Percentiles rank a stretch among this genome's conserved stretches.
Evolutionary conservation across 1,140 invertebrate genomes (phyloP).

Genomic region (Colletes gigas): DNA sequence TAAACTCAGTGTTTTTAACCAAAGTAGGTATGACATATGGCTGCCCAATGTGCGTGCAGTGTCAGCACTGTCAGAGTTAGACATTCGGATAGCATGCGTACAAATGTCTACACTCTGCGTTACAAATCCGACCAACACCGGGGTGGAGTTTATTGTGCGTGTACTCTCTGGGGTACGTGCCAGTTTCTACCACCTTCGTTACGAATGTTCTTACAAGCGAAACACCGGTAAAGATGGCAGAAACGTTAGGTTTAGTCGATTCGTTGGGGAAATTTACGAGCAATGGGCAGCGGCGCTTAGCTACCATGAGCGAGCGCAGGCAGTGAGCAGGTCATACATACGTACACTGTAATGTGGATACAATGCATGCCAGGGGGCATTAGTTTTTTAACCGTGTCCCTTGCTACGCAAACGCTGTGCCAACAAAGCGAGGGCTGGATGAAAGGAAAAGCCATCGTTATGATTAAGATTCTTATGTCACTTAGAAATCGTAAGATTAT

Average conservation of each 20-base stretch:
- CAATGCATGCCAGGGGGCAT: slow-evolving; percentile 65
- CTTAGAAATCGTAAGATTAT: slow-evolving; percentile 6
- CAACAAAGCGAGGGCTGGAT: slow-evolving; percentile 56
- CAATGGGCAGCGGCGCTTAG: slow-evolving; percentile 76
- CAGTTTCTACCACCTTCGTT: slow-evolving; percentile 22
- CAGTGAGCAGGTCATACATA: slow-evolving; percentile 79
- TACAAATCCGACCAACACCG: slow-evolving; percentile 60
- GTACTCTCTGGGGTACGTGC: slow-evolving; percentile 62
- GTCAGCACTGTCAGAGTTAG: slow-evolving; percentile 52
- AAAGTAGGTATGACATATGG: slow-evolving; percentile 72
- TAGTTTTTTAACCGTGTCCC: slow-evolving; percentile 55
- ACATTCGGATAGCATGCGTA: neutral
- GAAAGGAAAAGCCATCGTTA: slow-evolving; percentile 34
- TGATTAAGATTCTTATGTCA: neutral
- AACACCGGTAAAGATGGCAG: slow-evolving; percentile 22
- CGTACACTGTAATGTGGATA: slow-evolving; percentile 73
- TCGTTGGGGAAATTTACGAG: slow-evolving; percentile 72
- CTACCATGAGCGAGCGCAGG: slow-evolving; percentile 75
- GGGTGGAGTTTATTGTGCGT: slow-evolving; percentile 63
- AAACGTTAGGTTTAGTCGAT: slow-evolving; percentile 39
- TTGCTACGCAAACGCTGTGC: slow-evolving; percentile 56
- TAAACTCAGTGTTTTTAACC: slow-evolving; percentile 73
- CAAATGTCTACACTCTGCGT: slow-evolving; percentile 46
- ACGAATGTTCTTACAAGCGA: neutral
- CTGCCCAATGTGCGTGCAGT: slow-evolving; percentile 71